Conservation (phyloP, 2,113 vertebrate species). For the Rousettus leschenaultii region DNA sequence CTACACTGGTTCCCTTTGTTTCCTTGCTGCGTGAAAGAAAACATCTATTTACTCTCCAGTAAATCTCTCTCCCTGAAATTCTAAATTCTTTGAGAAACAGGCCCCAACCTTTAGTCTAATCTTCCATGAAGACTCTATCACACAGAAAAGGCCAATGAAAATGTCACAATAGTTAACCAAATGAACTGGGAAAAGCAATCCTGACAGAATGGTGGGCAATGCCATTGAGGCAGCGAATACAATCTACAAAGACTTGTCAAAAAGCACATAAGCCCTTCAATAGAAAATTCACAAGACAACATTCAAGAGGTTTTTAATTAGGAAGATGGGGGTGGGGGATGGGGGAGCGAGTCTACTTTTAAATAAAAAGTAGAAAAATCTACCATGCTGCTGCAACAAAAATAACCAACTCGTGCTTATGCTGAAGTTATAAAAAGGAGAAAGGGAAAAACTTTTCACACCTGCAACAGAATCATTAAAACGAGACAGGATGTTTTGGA, state of each 20-base stretch:
- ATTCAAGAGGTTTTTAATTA: neutral
- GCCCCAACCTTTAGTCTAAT: neutral
- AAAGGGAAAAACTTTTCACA: conserved; percentile 28
- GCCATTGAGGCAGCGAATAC: neutral
- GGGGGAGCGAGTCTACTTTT: conserved; percentile 50
- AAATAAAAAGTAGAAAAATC: conserved; percentile 66
- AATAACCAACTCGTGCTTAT: conserved; percentile 48
- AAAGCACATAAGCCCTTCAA: neutral
- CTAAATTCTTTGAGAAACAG: neutral
- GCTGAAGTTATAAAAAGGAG: conserved; percentile 27
- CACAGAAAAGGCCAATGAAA: neutral
- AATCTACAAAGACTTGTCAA: neutral
- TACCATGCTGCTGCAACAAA: conserved; percentile 31
- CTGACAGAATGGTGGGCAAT: neutral
- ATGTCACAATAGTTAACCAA: neutral
- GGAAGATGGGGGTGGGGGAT: neutral
- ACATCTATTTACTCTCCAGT: neutral
- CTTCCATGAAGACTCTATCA: neutral
- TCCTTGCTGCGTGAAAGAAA: neutral
- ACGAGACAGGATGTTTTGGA: conserved; percentile 40
- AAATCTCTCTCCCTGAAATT: neutral
- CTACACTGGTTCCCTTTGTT: neutral
- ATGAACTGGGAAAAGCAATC: neutral
- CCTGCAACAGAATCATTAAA: conserved; percentile 50
- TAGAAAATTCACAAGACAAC: neutral